Evolutionary conservation across 2,113 vertebrate species (phyloP).

Genomic region (Erpornis zantholeuca): DNA sequence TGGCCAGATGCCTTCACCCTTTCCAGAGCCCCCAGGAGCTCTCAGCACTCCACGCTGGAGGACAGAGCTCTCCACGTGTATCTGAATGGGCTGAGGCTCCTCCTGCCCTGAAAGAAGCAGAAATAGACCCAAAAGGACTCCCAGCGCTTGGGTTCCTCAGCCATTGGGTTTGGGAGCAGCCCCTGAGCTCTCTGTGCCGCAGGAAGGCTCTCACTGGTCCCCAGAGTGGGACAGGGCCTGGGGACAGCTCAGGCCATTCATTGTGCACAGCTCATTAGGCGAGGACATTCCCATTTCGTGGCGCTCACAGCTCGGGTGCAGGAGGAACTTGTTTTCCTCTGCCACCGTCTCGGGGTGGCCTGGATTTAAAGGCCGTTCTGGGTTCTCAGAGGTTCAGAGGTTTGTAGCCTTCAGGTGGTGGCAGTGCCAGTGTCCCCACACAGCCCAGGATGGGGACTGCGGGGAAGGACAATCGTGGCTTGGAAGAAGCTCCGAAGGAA

Average conservation of each 20-base stretch:
- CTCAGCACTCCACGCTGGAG: accelerated
- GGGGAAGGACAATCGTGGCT: accelerated
- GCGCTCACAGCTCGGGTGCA: accelerated
- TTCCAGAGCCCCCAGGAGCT: background rate
- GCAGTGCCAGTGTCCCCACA: accelerated
- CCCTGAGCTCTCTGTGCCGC: accelerated
- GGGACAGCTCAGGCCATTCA: background rate
- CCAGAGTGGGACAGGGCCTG: too few species aligned
- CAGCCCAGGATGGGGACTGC: accelerated
- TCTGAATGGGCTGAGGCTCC: background rate
- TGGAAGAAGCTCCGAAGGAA: background rate
- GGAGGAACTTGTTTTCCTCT: accelerated
- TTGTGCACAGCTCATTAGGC: accelerated
- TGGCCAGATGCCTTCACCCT: background rate
- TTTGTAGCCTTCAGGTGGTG: accelerated
- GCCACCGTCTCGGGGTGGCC: background rate
- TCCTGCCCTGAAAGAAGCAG: background rate
- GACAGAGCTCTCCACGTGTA: accelerated
- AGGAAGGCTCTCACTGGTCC: accelerated
- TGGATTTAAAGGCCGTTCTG: background rate
- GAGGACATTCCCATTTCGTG: background rate
- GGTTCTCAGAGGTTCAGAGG: accelerated
- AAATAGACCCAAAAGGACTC: accelerated
- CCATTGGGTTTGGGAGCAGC: accelerated
- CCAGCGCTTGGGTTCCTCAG: background rate